These are phyloP conservation scores for Promerops cafer DNA, from an alignment of 2,113 vertebrate genomes.

Conservation along the genomic window DNA sequence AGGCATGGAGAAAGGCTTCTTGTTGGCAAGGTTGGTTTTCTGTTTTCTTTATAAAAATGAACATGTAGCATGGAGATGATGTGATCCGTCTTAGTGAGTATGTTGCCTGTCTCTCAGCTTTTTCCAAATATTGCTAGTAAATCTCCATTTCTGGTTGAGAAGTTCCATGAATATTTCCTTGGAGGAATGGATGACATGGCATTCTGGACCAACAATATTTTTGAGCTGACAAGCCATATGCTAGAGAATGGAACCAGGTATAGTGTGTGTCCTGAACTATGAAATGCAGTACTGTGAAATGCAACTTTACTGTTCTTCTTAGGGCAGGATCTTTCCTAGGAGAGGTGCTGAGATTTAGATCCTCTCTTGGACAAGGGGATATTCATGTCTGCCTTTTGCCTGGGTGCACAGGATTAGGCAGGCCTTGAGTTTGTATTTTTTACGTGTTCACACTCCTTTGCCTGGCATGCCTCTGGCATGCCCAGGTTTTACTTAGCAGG, in stretches of 20 bases:
- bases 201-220: slow-evolving; percentile 74
- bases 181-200: slow-evolving; percentile 80
- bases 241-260: slow-evolving; percentile 75
- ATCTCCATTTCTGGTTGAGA: slow-evolving; percentile 77
- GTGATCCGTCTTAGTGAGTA: not conserved
- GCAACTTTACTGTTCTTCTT: not conserved
- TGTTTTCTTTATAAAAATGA: not conserved
- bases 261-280: not conserved
- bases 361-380: not conserved
- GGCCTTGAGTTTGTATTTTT: not conserved
- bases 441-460: accelerated
- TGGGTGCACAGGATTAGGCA: accelerated
- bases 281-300: not conserved
- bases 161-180: slow-evolving; percentile 79
- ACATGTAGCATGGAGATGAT: not conserved
- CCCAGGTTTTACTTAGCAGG: not conserved
- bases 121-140: slow-evolving; percentile 69
- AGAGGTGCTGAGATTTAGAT: not conserved
- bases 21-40: slow-evolving; percentile 66
- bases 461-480: not conserved
- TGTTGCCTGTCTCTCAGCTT: slow-evolving; percentile 51
- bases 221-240: slow-evolving; percentile 66
- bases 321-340: not conserved
- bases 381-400: not conserved
- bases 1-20: slow-evolving; percentile 73